These are phyloP conservation scores for Corythornis leucogaster DNA, from an alignment of 2,797 vertebrate species.

Conservation along the genomic window DNA sequence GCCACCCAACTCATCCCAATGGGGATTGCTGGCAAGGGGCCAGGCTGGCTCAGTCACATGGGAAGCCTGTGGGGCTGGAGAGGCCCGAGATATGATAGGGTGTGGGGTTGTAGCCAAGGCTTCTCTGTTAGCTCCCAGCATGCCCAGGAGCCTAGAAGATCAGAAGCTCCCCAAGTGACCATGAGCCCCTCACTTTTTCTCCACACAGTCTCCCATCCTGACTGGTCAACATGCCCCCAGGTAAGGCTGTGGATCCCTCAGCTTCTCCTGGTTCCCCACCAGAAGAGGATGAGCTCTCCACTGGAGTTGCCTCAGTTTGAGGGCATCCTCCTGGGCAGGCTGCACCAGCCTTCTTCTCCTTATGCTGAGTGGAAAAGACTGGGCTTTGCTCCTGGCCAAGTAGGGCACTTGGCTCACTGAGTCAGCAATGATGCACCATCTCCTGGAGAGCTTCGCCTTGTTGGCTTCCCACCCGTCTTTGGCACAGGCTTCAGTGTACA, in stretches of 20 bases:
- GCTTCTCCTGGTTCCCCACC: fast-evolving
- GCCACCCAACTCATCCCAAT: not conserved
- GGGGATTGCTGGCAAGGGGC: not conserved
- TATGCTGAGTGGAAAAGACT: not conserved
- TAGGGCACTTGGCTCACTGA: not conserved
- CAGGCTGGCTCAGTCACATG: fast-evolving
- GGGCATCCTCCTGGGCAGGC: not conserved
- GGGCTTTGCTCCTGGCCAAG: not conserved
- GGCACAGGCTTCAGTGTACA: fast-evolving
- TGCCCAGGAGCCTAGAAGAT: not conserved
- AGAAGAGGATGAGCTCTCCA: not conserved
- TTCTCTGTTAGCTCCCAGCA: not conserved
- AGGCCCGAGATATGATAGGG: not conserved
- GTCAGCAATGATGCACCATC: not conserved
- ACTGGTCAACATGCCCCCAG: not conserved
- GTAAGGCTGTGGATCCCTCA: not conserved
- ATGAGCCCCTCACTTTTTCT: not conserved
- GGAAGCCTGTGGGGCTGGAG: not conserved
- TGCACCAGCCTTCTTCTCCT: not conserved
- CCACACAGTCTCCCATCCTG: not conserved
- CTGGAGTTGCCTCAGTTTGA: fast-evolving
- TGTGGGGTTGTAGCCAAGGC: not conserved
- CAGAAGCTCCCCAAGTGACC: not conserved
- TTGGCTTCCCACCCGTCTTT: not conserved
- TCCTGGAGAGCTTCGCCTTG: not conserved